Conservation (phyloP, 2,113 vertebrate genomes). For the Crotalus tigris region DNA sequence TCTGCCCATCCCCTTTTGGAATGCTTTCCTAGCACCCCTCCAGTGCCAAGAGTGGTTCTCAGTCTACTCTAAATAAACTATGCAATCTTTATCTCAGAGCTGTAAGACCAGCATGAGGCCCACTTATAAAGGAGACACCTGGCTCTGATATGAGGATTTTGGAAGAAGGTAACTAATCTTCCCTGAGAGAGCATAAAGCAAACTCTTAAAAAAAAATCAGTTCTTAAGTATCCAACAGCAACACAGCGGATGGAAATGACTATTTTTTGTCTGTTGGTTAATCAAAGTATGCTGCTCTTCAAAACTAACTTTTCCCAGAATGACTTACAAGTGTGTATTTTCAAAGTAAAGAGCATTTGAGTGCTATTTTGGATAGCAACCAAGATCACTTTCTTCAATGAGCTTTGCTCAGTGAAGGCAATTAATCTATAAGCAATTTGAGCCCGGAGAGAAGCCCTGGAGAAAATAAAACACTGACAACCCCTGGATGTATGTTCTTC, state of each 20-base stretch:
- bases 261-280: not conserved
- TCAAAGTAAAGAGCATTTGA: not conserved
- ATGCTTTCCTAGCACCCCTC: not conserved
- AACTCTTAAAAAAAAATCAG: too few species aligned
- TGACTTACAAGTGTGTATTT: not conserved
- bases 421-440: not conserved
- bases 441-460: not conserved
- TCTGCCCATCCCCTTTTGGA: not conserved
- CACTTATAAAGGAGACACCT: not conserved
- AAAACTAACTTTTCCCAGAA: not conserved
- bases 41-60: not conserved
- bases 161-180: not conserved
- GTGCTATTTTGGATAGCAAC: not conserved
- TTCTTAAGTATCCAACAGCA: not conserved
- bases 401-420: fast-evolving
- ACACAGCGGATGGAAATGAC: not conserved
- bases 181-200: not conserved
- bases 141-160: not conserved
- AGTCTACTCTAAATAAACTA: not conserved
- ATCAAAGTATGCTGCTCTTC: not conserved
- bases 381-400: fast-evolving
- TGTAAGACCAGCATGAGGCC: not conserved
- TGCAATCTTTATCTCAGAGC: not conserved
- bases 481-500: not conserved
- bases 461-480: not conserved